Evolutionary conservation across 92 coral and sea anemone genomes (phyloP), one percentile per base, ranked within the genome.

Genomic region (Epizoanthus stellaris): DNA sequence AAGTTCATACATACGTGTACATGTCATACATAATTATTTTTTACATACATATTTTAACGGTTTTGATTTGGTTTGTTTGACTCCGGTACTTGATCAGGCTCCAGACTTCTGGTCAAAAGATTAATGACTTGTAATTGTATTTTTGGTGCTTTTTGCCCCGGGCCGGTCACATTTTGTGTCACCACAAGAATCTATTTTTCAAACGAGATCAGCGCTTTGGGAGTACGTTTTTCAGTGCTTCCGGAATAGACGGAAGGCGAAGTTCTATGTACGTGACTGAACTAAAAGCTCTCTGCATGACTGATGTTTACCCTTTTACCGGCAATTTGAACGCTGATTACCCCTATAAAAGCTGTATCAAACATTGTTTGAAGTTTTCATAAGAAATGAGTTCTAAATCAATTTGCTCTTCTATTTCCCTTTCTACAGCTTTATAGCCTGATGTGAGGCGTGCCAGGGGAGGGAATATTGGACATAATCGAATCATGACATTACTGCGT

Each of bases 91-190:
- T 52, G 56, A 13, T 36, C 61, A 20, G 68, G 42, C 66, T 58
- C 42, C 82, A 14, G 80, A 6, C 67, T 34, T 75, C 19, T 57
- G 80, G 60, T 7, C 15, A 12, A 36, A n/a, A n/a, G n/a, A n/a
- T n/a, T n/a, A 59, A 76, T 59, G 67, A 76, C 49, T 76, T 58
- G 52, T 19, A 58, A 76, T 76, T 45, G 69, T 6, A 15, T 38
- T 39, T 59, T 17, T 58, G 61, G 19, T 59, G 56, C 10, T 30
- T 76, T 20, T 75, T 52, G 56, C 56, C 56, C 13, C 56, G 2
- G 56, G n/a, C n/a, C n/a, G n/a, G 56, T 10, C 13, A 52, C 14
- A 11, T 52, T 52, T 52, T 10, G 56, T 52, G 56, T 9, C 12
- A 13, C 56, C 82, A 58, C 54, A 76, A 57, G 67, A 57, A 30